Percentiles rank a stretch among this genome's conserved stretches.
Evolutionary conservation across 2,888 invertebrate genomes (phyloP).

Genomic region (Tryphoninae sp.): DNA sequence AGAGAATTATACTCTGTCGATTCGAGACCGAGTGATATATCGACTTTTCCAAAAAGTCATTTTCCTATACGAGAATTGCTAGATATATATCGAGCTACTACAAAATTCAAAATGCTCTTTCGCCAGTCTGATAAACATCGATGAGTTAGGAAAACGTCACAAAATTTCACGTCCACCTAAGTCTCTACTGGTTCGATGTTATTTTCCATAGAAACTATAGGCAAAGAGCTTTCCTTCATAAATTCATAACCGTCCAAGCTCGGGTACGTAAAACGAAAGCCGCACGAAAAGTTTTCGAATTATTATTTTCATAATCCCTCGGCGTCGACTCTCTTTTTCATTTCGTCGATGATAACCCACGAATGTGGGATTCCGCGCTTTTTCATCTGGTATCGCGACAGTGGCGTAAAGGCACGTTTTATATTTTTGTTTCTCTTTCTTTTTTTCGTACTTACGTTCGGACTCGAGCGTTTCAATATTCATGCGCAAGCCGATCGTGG

Average conservation of each 20-base stretch:
- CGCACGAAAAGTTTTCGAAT: background rate
- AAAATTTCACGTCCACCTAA: too few species aligned
- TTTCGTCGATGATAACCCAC: conserved; percentile 22
- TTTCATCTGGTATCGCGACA: background rate
- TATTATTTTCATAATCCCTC: conserved; percentile 19
- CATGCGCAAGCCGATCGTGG: conserved; percentile 44
- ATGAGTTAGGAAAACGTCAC: too few species aligned
- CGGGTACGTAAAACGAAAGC: background rate
- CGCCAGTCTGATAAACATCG: too few species aligned
- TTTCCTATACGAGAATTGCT: too few species aligned
- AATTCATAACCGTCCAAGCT: conserved; percentile 4
- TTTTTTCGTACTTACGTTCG: conserved; percentile 25
- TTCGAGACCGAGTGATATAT: background rate
- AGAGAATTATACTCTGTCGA: background rate
- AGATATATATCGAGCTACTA: too few species aligned
- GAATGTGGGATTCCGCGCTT: background rate
- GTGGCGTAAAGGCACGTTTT: background rate
- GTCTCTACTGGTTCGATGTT: too few species aligned
- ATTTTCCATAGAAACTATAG: too few species aligned
- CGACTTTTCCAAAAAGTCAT: background rate
- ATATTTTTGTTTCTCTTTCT: conserved; percentile 4
- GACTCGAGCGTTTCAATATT: conserved; percentile 63
- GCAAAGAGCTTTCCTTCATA: conserved; percentile 9
- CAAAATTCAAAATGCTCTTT: too few species aligned
- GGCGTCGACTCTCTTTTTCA: conserved; percentile 2